A percentile compares a stretch with the other conserved stretches of the same genome.
phyloP scores from a whole-genome alignment of 2,797 vertebrate species.

The Anguilla marmorata region DNA sequence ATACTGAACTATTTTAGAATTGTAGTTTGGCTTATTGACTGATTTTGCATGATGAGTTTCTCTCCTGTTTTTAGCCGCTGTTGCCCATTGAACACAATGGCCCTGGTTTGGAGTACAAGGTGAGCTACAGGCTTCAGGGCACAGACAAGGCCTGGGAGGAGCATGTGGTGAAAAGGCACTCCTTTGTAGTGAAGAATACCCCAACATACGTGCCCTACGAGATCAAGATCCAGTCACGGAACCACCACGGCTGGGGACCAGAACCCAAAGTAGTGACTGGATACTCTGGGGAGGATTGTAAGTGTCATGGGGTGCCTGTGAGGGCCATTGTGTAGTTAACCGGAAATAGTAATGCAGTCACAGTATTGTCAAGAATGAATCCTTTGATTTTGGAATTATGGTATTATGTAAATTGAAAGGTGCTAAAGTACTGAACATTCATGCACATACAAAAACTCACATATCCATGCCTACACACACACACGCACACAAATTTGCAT shows the following conservation, averaged over 20 bases:
- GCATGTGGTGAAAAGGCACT: slow-evolving; percentile 83
- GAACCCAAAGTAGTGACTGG: slow-evolving; percentile 79
- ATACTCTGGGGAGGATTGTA: slow-evolving; percentile 94
- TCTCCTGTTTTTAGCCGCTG: slow-evolving; percentile 74
- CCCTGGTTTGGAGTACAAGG: slow-evolving; percentile 89
- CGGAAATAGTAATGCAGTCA: not conserved
- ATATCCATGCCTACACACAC: not conserved
- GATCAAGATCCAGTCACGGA: slow-evolving; percentile 87
- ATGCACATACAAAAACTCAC: not conserved
- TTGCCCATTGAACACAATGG: slow-evolving; percentile 84
- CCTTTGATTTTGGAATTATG: not conserved
- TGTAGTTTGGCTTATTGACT: slow-evolving; percentile 8
- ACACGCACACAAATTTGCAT: not conserved
- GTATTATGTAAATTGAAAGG: not conserved
- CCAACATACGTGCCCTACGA: slow-evolving; percentile 91
- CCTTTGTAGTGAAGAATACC: slow-evolving; percentile 81
- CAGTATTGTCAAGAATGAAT: not conserved
- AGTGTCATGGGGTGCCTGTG: slow-evolving; percentile 57
- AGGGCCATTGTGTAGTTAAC: not conserved
- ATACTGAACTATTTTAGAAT: not conserved
- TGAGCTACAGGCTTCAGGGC: slow-evolving; percentile 83
- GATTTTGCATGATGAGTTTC: not conserved
- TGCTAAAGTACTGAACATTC: not conserved
- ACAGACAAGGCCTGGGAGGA: slow-evolving; percentile 81
- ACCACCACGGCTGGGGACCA: slow-evolving; percentile 83